A percentile compares a stretch with the other conserved stretches of the same genome.
phyloP scores from a whole-genome alignment of 2,888 invertebrate genomes.

The Herminia tarsipennalis region DNA sequence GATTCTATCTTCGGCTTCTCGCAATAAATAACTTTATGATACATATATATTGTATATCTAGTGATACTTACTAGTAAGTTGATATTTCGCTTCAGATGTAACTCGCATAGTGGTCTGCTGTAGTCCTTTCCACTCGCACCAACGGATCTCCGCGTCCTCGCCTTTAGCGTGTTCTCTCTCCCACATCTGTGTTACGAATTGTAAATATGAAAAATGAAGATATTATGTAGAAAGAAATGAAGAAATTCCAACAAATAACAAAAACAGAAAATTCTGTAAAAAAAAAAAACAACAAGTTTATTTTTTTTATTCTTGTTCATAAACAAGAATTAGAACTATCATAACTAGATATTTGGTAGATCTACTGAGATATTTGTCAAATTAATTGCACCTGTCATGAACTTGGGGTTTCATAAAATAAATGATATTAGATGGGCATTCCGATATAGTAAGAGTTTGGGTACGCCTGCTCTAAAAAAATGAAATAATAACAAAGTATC shows the following conservation, averaged over 20 bases:
- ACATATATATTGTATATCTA: too few relatives aligned
- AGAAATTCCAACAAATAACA: not conserved
- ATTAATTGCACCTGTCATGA: too few relatives aligned
- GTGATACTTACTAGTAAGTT: conserved; percentile 73
- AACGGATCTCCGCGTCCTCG: conserved; percentile 91
- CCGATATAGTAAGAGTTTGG: too few relatives aligned
- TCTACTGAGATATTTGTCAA: too few relatives aligned
- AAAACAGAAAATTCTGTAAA: not conserved
- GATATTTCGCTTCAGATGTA: conserved; percentile 95
- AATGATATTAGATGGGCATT: too few relatives aligned
- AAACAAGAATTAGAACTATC: too few relatives aligned
- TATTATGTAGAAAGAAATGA: not conserved
- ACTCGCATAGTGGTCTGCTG: conserved; percentile 95
- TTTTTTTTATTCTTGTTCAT: not conserved
- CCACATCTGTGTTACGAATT: conserved; percentile 84
- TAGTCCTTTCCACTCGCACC: conserved; percentile 96
- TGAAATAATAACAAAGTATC: too few relatives aligned
- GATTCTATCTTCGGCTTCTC: too few relatives aligned
- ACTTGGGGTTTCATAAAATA: too few relatives aligned
- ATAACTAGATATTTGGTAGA: too few relatives aligned
- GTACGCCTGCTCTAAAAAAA: too few relatives aligned
- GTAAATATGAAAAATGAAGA: not conserved
- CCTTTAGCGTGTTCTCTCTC: conserved; percentile 88
- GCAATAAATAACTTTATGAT: too few relatives aligned
- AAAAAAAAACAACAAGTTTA: not conserved